Conservation (phyloP, 2,888 invertebrate species). For the Boloria selene region DNA sequence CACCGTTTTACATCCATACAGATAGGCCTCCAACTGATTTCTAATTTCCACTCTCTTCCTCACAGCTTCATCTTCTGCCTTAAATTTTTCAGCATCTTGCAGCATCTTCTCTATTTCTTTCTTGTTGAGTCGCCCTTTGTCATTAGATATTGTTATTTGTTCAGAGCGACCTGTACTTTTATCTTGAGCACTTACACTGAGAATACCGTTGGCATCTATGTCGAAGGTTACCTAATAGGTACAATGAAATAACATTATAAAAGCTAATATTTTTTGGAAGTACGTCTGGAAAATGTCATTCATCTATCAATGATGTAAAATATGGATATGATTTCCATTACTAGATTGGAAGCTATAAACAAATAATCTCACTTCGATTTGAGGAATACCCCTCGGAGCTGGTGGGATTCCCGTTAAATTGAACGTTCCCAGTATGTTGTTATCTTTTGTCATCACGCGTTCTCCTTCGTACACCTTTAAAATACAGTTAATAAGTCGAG, state of each 20-base stretch:
- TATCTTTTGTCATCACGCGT: constrained; percentile 94
- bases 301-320: too few relatives aligned
- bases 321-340: too few relatives aligned
- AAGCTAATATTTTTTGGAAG: too few relatives aligned
- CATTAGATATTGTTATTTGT: constrained; percentile 93
- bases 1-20: constrained; percentile 82
- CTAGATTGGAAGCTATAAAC: not conserved
- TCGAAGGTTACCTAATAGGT: constrained; percentile 89
- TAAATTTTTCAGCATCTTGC: constrained; percentile 89
- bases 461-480: constrained; percentile 91
- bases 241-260: not conserved
- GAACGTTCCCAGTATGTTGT: constrained; percentile 92
- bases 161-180: constrained; percentile 90
- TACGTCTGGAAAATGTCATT: too few relatives aligned
- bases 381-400: constrained; percentile 90
- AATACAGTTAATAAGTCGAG: not conserved
- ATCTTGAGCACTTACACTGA: constrained; percentile 90
- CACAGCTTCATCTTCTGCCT: constrained; percentile 88
- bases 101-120: constrained; percentile 95
- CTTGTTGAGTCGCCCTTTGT: constrained; percentile 91
- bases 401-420: constrained; percentile 92
- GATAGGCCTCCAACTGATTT: constrained; percentile 90
- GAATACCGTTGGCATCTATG: constrained; percentile 94
- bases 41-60: constrained; percentile 86
- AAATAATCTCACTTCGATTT: constrained; percentile 79